These are phyloP conservation scores for Anas platyrhynchos DNA, from an alignment of 2,113 vertebrate species.

Conservation along the genomic window DNA sequence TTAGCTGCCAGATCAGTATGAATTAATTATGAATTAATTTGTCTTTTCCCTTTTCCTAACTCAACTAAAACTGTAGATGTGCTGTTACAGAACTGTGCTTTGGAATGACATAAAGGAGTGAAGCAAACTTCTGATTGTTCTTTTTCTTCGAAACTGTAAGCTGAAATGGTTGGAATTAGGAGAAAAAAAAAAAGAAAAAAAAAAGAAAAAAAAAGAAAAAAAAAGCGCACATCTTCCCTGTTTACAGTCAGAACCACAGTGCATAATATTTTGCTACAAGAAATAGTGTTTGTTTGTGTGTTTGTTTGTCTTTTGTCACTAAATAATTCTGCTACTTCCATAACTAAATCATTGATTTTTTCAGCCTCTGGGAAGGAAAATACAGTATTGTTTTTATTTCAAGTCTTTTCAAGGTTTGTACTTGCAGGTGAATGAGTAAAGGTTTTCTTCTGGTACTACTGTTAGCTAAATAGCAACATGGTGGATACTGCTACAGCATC, in stretches of 20 bases:
- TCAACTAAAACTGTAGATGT: not conserved
- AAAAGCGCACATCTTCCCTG: not conserved
- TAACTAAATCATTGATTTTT: not conserved
- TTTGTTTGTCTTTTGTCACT: not conserved
- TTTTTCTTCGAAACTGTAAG: not conserved
- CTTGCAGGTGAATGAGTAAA: not conserved
- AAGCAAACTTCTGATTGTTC: not conserved
- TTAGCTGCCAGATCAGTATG: conserved; percentile 49
- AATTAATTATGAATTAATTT: conserved; percentile 55
- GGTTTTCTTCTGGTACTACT: not conserved
- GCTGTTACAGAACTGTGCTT: not conserved
- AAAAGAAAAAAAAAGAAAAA: not conserved
- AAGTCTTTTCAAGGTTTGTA: not conserved
- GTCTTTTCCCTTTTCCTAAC: conserved; percentile 10
- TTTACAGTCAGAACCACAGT: not conserved
- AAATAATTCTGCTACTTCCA: not conserved
- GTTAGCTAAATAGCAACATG: not conserved
- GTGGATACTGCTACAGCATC: not conserved
- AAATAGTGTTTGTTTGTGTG: not conserved
- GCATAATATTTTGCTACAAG: not conserved
- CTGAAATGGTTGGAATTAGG: not conserved
- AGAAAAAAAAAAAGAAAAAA: not conserved
- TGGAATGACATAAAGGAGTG: not conserved
- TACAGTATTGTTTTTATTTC: not conserved
- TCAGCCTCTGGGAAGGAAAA: not conserved